Percentiles rank a stretch among this genome's conserved stretches.
Evolutionary conservation across 2,113 vertebrate genomes (phyloP).

Genomic region (Salvelinus sp.): DNA sequence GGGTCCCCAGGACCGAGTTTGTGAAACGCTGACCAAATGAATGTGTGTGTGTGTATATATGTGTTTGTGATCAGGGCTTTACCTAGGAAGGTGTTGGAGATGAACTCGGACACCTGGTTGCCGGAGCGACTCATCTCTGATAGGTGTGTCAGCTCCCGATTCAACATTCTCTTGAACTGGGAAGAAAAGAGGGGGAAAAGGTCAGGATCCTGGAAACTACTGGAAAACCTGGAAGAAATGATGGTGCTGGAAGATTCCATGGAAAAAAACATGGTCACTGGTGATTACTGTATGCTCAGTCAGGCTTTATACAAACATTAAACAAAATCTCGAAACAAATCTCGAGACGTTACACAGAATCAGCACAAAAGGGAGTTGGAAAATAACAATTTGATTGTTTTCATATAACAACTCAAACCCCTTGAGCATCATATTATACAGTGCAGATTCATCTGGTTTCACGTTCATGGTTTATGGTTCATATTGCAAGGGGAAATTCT

Average conservation of each 20-base stretch:
- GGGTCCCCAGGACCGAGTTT: too few relatives aligned
- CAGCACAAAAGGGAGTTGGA: neutral
- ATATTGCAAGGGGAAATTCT: neutral
- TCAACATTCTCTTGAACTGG: slow-evolving; percentile 97
- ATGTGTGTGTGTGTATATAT: neutral
- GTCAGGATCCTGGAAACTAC: slow-evolving; percentile 52
- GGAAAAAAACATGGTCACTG: slow-evolving; percentile 45
- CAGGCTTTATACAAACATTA: neutral
- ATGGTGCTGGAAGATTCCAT: slow-evolving; percentile 26
- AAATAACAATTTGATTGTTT: neutral
- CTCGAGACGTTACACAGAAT: neutral
- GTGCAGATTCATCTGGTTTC: neutral
- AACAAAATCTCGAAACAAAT: neutral
- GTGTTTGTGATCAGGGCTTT: slow-evolving; percentile 43
- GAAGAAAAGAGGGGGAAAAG: slow-evolving; percentile 27
- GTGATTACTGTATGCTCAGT: neutral
- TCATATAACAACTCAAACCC: neutral
- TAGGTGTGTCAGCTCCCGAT: slow-evolving; percentile 90
- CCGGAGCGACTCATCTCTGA: slow-evolving; percentile 95
- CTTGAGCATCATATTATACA: neutral
- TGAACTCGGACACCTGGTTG: slow-evolving; percentile 96
- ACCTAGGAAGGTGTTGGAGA: slow-evolving; percentile 92
- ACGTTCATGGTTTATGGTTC: neutral
- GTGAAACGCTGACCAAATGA: too few relatives aligned
- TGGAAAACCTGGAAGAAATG: slow-evolving; percentile 50